Percentiles rank a stretch among this genome's conserved stretches.
Evolutionary conservation across 2,888 invertebrate species (phyloP).

Genomic region (Bugula neritina): DNA sequence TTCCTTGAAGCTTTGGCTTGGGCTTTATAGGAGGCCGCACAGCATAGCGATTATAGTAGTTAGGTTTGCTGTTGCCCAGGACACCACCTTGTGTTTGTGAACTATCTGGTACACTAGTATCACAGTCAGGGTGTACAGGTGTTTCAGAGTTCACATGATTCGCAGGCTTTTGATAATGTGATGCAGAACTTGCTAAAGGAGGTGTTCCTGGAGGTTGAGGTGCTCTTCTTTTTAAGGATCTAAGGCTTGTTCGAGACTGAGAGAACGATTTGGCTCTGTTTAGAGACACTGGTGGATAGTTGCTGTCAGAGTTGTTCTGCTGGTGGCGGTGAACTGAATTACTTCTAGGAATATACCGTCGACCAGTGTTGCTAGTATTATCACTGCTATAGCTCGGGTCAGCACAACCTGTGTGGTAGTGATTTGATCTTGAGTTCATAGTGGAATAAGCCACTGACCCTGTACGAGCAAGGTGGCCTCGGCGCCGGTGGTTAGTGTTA

Average conservation of each 20-base stretch:
- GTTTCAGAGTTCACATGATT: too few relatives aligned
- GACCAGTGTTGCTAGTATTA: not conserved
- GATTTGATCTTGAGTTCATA: not conserved
- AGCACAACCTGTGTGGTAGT: not conserved
- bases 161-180: too few relatives aligned
- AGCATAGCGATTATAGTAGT: too few relatives aligned
- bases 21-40: too few relatives aligned
- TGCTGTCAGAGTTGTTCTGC: too few relatives aligned
- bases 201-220: not conserved
- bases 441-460: not conserved
- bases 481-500: not conserved
- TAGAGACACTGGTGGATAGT: not conserved
- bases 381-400: not conserved
- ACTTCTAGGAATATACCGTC: too few relatives aligned
- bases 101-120: too few relatives aligned
- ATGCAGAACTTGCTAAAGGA: too few relatives aligned
- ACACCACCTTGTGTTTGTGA: too few relatives aligned
- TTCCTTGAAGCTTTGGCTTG: too few relatives aligned
- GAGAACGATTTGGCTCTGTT: not conserved
- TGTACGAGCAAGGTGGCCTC: not conserved
- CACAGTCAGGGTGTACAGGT: too few relatives aligned
- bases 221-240: not conserved
- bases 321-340: not conserved
- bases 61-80: too few relatives aligned
- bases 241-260: slow-evolving; percentile 11